Base-by-base conservation (phyloP, 2,888 invertebrate genomes). In the Caenorhabditis angaria region DNA sequence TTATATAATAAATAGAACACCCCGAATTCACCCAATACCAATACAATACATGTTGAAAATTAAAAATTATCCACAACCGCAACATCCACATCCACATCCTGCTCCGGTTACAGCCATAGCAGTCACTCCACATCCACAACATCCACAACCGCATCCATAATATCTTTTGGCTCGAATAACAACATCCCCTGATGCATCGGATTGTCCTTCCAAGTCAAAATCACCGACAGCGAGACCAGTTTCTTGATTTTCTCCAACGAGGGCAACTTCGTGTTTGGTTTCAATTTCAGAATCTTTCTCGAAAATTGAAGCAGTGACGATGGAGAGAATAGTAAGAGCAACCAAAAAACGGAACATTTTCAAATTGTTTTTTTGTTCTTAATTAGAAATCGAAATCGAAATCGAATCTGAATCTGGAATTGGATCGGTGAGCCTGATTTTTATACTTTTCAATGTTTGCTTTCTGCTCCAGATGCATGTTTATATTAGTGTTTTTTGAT, bases 1-100 rank as follows among this genome's bases (percentile, higher is more conserved):
- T n/a, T n/a, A n/a, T 41, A 12, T 41, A 41, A 12, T 41, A 41
- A 41, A 41, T 41, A 41, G 10, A 6, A 6, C 14, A 18, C 10
- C 10, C 10, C 2, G 41, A 41, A 32, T 8, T 41, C 3, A 41
- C 5, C 41, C 10, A 41, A 41, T 14, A 41, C 18, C 5, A 14
- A 41, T 18, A 14, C 5, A 55, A 28, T 55, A 6, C n/a, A n/a
- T n/a, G n/a, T 18, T 54, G 8, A 14, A 56, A 47, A 48, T 56
- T 61, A 65, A 54, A 61, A 66, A 66, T 20, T 64, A 72, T 41
- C 71, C 71, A 24, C 72, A 72, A 53, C 71, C 71, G 20, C 71
- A 71, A 24, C 71, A 71, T 65, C 72, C 72, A 50, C 67, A 72
- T 64, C 72, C 72, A 54, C 67, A 72, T 20, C 64, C 50, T n/a